Evolutionary conservation across 2,113 vertebrate species (phyloP), one percentile per base, ranked within the genome.

Genomic region (Psammodynastes pulverulentus): DNA sequence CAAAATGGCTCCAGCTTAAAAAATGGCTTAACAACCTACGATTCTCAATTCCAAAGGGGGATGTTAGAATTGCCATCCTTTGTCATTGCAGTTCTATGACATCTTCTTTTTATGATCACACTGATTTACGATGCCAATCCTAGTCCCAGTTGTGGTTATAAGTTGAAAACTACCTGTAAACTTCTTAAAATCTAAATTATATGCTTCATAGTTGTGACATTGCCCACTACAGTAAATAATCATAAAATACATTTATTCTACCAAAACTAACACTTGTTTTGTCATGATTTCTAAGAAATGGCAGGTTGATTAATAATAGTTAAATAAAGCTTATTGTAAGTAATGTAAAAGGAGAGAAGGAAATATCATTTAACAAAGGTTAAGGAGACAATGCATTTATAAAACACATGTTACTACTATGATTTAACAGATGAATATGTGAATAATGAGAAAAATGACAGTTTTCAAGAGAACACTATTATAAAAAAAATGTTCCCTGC

Each of bases 351-450:
- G 24, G 15, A 48, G 88, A 0, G 21, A 67, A 92, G 43, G 19
- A 79, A 89, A 89, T 92, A 46, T 86, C 34, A 62, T 62, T 62
- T 89, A 92, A 62, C 72, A 92, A 92, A 92, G 72, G 67, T 58
- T 85, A 84, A 39, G 5, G 48, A 53, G 39, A 92, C 24, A 46
- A 17, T 23, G 1, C 88, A 89, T 29, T 89, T 79, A 52, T 53
- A 93, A 86, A 90, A 56, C 53, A 17, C 8, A 15, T 62, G 84
- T 29, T 39, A 52, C 72, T 79, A 79, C 17, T 43, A 89, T 46
- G 48, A 72, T 48, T 26, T 62, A 91, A 53, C 1, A 24, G 49
- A 88, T 89, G 88, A 89, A 56, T 92, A 56, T 26, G 24, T 67
- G 87, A 93, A 91, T 56, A 58, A 10, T 54, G 79, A 72, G 87